Base-by-base conservation (phyloP, 1,140 invertebrate species). In the Scaptodrosophila lebanonensis region DNA sequence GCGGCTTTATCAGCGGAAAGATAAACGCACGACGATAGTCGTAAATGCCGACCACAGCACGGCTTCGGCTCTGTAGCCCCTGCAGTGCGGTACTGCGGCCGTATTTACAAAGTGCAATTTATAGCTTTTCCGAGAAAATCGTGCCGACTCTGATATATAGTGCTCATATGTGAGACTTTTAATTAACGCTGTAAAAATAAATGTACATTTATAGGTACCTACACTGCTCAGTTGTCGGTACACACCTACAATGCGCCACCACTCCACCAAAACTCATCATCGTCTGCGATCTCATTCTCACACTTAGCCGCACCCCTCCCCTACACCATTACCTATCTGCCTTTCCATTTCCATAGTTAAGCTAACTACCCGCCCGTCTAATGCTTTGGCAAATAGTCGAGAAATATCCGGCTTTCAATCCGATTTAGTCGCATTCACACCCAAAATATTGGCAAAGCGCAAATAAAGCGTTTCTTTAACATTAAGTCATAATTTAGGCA, bases 41-140 rank as follows among this genome's bases (percentile, higher is more conserved):
- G n/a, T n/a, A n/a, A n/a, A n/a, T n/a, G n/a, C n/a, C n/a, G n/a
- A n/a, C n/a, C n/a, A n/a, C n/a, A n/a, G n/a, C n/a, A n/a, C n/a
- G n/a, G n/a, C n/a, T n/a, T n/a, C n/a, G n/a, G n/a, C n/a, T n/a
- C n/a, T n/a, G n/a, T n/a, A n/a, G n/a, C n/a, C n/a, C n/a, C n/a
- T n/a, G n/a, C n/a, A n/a, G n/a, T n/a, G n/a, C n/a, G n/a, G n/a
- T n/a, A n/a, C n/a, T n/a, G n/a, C n/a, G n/a, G n/a, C n/a, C n/a
- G n/a, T 77, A 62, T 77, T 77, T 57, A 79, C 73, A 65, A 60
- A 77, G 64, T 77, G 73, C 73, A 77, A 77, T 77, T 77, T 77
- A 77, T 56, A 77, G 66, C 73, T 66, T 79, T 77, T 77, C 73
- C 73, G 56, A 65, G 73, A 77, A 79, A 25, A 58, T 71, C 5